Percentiles rank a stretch among this genome's conserved stretches.
phyloP scores from a whole-genome alignment of 2,888 invertebrate genomes.

The Alitta virens region DNA sequence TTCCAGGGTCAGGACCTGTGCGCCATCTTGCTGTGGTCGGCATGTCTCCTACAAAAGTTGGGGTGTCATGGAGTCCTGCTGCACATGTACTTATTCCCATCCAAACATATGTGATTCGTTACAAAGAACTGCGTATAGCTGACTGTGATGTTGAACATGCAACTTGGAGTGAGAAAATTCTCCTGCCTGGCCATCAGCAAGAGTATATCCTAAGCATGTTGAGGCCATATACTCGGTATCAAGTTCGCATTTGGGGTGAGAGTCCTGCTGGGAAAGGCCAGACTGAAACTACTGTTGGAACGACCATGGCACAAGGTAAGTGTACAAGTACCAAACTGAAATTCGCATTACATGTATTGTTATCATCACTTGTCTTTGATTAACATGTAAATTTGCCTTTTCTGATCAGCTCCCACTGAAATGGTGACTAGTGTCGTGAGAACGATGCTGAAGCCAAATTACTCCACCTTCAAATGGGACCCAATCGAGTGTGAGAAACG shows the following conservation, averaged over 20 bases:
- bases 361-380: neutral
- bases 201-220: conserved; percentile 36
- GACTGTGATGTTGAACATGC: conserved; percentile 17
- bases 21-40: conserved; percentile 11
- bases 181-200: conserved; percentile 13
- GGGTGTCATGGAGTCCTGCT: conserved; percentile 24
- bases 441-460: conserved; percentile 5
- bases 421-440: conserved; percentile 9
- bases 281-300: conserved; percentile 10
- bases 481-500: conserved; percentile 15
- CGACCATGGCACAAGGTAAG: conserved; percentile 22
- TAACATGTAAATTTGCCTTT: neutral
- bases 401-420: conserved; percentile 16
- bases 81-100: conserved; percentile 14
- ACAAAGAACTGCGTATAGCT: conserved; percentile 18
- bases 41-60: conserved; percentile 10
- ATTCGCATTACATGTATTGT: neutral
- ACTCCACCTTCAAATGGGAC: conserved; percentile 19
- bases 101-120: conserved; percentile 21
- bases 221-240: conserved; percentile 41
- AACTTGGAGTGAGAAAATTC: conserved; percentile 19
- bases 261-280: conserved; percentile 26
- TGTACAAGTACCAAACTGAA: neutral
- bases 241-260: conserved; percentile 23
- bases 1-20: conserved; percentile 27